Conservation (phyloP, 2,113 vertebrate species). For the Synodontis membranacea region DNA sequence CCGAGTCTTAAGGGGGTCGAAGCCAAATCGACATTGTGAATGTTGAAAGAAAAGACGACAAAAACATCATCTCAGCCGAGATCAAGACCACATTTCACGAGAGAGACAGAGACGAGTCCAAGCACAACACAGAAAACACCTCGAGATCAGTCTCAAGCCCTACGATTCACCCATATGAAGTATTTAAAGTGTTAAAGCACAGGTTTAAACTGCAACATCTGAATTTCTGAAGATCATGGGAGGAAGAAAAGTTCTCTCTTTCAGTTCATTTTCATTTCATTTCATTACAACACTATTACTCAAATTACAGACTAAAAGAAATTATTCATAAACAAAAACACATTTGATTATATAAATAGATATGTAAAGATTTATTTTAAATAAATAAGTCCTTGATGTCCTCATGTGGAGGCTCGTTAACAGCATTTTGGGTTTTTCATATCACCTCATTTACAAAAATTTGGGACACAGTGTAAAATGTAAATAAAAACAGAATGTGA, state of each 20-base stretch:
- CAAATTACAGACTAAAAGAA: not conserved
- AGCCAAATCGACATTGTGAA: not conserved
- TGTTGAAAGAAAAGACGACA: not conserved
- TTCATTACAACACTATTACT: not conserved
- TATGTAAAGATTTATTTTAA: not conserved
- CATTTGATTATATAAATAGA: not conserved
- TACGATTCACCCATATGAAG: not conserved
- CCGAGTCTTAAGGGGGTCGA: not conserved
- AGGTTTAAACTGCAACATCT: not conserved
- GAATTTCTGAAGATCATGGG: not conserved
- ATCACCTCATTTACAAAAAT: no score
- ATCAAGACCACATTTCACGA: not conserved
- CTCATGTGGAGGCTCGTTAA: not conserved
- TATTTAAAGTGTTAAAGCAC: not conserved
- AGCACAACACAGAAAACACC: not conserved
- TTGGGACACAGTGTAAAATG: no score
- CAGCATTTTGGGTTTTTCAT: not conserved
- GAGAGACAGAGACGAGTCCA: not conserved
- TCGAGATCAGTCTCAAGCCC: not conserved
- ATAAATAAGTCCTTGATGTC: not conserved
- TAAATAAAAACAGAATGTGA: no score
- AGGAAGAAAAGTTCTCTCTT: not conserved
- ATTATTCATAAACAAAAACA: not conserved
- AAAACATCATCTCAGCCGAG: not conserved
- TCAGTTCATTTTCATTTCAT: not conserved